A percentile compares a stretch with the other conserved stretches of the same genome.
phyloP scores from a whole-genome alignment of 2,797 vertebrate species.

The Brachyalestes nurse region DNA sequence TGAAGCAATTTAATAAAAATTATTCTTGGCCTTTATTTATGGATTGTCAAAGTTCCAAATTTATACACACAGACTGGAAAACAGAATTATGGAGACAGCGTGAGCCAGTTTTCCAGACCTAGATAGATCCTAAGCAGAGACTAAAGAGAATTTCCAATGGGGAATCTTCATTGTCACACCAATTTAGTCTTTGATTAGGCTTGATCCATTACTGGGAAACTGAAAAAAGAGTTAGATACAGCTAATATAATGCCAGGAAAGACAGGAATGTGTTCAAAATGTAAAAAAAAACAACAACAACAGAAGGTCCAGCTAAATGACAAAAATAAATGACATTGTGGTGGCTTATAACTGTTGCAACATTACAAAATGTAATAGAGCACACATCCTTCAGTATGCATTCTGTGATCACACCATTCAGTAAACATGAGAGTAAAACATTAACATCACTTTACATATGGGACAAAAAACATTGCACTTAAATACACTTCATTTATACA shows the following conservation, averaged over 20 bases:
- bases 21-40: slow-evolving; percentile 1
- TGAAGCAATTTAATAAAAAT: background rate
- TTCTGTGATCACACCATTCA: background rate
- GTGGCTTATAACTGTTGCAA: background rate
- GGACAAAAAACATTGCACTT: background rate
- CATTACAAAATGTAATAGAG: background rate
- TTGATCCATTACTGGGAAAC: no score
- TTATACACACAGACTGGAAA: background rate
- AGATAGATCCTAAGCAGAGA: no score
- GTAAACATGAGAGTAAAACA: background rate
- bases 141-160: background rate
- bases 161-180: no score
- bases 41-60: background rate
- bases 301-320: background rate
- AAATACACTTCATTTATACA: background rate
- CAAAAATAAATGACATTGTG: background rate
- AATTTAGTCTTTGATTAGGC: no score
- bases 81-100: background rate
- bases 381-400: background rate
- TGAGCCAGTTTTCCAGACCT: no score
- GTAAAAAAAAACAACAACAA: background rate
- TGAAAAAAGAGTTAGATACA: no score
- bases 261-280: background rate
- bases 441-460: background rate
- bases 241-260: background rate